Evolutionary conservation across 2,797 vertebrate species (phyloP).

Genomic region (Malurus splendens): DNA sequence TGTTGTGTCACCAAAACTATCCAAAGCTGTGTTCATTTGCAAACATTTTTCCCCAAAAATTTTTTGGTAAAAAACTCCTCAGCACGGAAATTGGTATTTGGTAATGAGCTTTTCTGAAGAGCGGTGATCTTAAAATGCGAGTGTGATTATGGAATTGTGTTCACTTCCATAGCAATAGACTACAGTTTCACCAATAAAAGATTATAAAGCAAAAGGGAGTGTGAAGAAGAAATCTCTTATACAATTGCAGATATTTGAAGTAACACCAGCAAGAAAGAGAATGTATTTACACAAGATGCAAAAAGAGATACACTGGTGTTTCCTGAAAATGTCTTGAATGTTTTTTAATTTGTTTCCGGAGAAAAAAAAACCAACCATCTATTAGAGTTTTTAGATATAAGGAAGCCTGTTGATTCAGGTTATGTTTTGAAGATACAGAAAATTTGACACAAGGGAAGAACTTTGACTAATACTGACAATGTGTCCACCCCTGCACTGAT

Average conservation of each 20-base stretch:
- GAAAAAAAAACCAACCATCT: background rate
- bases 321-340: background rate
- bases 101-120: background rate
- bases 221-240: background rate
- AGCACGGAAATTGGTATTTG: background rate
- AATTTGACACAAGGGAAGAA: background rate
- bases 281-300: background rate
- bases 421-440: background rate
- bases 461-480: background rate
- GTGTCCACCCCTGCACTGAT: background rate
- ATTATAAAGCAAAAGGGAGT: background rate
- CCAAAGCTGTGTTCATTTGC: background rate
- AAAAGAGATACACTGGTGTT: background rate
- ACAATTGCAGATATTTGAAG: background rate
- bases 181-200: background rate
- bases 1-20: background rate
- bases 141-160: background rate
- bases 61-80: background rate
- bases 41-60: fast-evolving
- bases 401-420: background rate
- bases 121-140: background rate
- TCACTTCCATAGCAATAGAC: constrained; percentile 4
- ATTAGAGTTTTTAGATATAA: background rate
- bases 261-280: background rate
- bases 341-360: background rate